Percentiles rank a stretch among this genome's conserved stretches.
These are phyloP conservation scores for Agraylea sexmaculata DNA, from an alignment of 1,140 invertebrate genomes.

Conservation along the genomic window DNA sequence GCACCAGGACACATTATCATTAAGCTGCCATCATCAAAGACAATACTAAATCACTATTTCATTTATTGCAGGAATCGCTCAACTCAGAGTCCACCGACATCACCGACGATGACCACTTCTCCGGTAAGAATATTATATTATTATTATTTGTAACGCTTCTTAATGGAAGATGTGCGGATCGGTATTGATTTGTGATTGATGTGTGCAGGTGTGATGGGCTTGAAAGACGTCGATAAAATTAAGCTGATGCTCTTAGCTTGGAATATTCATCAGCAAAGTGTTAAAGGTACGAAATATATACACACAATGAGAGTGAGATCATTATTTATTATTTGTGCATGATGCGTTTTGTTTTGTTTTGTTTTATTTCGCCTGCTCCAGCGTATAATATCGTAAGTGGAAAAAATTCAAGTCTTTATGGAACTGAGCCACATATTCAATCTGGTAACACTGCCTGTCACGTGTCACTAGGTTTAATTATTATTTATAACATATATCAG, in stretches of 20 bases:
- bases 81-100: slow-evolving; percentile 54
- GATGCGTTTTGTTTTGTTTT: too few relatives aligned
- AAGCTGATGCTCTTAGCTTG: slow-evolving; percentile 74
- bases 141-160: slow-evolving; percentile 4
- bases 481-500: too few relatives aligned
- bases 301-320: too few relatives aligned
- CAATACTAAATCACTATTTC: slow-evolving; percentile 18
- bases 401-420: too few relatives aligned
- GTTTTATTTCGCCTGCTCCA: too few relatives aligned
- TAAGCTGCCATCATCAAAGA: neutral
- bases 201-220: slow-evolving; percentile 33
- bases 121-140: slow-evolving; percentile 40
- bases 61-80: slow-evolving; percentile 57
- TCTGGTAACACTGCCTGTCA: too few relatives aligned
- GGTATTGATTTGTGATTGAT: neutral
- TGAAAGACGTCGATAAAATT: slow-evolving; percentile 74
- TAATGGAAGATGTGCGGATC: slow-evolving; percentile 1
- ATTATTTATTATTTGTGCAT: too few relatives aligned
- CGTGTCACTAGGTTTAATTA: too few relatives aligned
- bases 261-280: slow-evolving; percentile 69
- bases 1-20: too few relatives aligned
- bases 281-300: too few relatives aligned
- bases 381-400: too few relatives aligned
- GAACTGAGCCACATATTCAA: too few relatives aligned
- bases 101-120: slow-evolving; percentile 56